A percentile compares a stretch with the other conserved stretches of the same genome.
These are phyloP conservation scores for Erebia ligea DNA, from an alignment of 2,888 invertebrate genomes.

Conservation along the genomic window DNA sequence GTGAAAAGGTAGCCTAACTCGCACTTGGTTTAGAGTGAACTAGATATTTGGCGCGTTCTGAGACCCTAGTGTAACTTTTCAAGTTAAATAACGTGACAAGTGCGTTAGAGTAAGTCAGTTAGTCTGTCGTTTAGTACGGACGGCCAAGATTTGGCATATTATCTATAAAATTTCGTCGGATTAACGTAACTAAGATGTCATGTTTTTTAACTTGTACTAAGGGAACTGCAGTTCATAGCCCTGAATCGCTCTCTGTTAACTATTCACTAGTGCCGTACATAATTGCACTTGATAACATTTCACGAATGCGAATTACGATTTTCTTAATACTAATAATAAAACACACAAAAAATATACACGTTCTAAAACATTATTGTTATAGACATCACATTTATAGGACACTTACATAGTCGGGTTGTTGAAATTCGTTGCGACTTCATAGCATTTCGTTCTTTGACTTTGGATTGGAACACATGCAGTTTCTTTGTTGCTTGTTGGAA, in stretches of 20 bases:
- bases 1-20: neutral
- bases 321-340: conserved; percentile 71
- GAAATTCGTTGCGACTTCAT: conserved; percentile 79
- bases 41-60: neutral
- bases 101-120: neutral
- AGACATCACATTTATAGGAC: conserved; percentile 79
- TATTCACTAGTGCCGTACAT: neutral
- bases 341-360: conserved; percentile 80
- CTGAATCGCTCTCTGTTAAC: neutral
- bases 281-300: conserved; percentile 63
- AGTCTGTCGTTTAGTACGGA: neutral
- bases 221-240: too few relatives aligned
- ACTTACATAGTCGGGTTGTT: conserved; percentile 72
- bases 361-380: conserved; percentile 82
- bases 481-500: conserved; percentile 51
- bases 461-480: conserved; percentile 55
- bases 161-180: neutral
- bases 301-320: conserved; percentile 63
- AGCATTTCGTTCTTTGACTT: conserved; percentile 47
- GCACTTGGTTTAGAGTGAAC: neutral
- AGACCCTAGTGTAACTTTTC: neutral
- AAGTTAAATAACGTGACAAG: neutral
- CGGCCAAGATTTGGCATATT: neutral
- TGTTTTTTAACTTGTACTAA: neutral
- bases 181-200: neutral